Evolutionary conservation across 2,888 invertebrate species (phyloP), one percentile per base, ranked within the genome.

Genomic region (Chesias legatella): DNA sequence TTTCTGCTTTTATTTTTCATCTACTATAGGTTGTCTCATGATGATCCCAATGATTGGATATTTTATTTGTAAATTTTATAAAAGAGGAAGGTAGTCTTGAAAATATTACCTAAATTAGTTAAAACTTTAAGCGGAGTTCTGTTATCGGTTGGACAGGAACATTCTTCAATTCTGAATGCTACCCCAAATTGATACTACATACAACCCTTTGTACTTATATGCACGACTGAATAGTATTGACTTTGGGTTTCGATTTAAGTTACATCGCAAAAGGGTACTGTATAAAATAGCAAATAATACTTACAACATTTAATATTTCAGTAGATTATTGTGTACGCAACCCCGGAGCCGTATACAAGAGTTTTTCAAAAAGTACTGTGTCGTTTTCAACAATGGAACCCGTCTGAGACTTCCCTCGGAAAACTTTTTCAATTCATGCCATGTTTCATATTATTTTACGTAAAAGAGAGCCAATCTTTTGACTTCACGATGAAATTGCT

Each of bases 401-500:
- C 61, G 53, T 50, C 58, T 57, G 56, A 52, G 67, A 59, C 68
- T 71, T 67, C 63, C 53, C 43, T 55, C 53, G 58, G 56, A 48
- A 62, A 79, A 79, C 70, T 80, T 79, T 77, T 79, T 69, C 73
- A 77, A 78, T 79, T 77, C 75, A 69, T 67, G 65, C 68, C 70
- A 71, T 79, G 73, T 75, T 75, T 75, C 60, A 64, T 74, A 75
- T 72, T 71, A 75, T 76, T 75, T 76, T 65, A 53, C 63, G 63
- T 55, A 60, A 72, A 74, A 69, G 67, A 65, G 71, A 67, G 58
- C 62, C 67, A 69, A 70, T 73, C 70, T 79, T 73, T 71, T 61
- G 64, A 69, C 67, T 69, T 71, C 53, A 59, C 60, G 64, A 71
- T 68, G 66, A 73, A 71, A 69, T 65, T 67, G 55, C 58, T 63